phyloP scores from a whole-genome alignment of 2,113 vertebrate species.

The Hemiscyllium ocellatum region DNA sequence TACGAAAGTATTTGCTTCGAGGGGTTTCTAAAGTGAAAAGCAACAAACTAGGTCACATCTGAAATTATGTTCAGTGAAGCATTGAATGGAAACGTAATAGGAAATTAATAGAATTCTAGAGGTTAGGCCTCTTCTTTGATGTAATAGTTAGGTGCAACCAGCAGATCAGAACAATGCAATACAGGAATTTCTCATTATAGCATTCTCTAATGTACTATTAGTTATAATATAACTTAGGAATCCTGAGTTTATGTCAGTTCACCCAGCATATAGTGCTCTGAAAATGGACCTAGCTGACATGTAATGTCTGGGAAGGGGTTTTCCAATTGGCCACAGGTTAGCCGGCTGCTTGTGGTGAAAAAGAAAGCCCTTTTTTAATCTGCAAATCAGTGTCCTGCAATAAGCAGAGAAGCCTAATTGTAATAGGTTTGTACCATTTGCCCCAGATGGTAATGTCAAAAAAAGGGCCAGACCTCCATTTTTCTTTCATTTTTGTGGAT shows the following conservation, averaged over 20 bases:
- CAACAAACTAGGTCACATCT: background rate
- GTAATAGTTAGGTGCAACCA: background rate
- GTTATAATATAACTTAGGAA: background rate
- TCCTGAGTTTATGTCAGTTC: background rate
- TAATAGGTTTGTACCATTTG: background rate
- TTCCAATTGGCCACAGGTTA: background rate
- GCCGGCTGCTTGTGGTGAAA: background rate
- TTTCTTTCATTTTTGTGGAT: background rate
- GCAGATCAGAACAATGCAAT: background rate
- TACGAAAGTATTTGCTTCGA: background rate
- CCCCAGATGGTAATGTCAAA: background rate
- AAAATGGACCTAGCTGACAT: background rate
- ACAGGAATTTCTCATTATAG: background rate
- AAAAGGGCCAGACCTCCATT: background rate
- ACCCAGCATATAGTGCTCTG: background rate
- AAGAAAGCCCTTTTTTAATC: background rate
- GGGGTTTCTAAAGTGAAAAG: background rate
- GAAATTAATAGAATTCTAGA: background rate
- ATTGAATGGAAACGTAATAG: background rate
- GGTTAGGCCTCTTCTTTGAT: background rate
- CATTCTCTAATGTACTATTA: background rate
- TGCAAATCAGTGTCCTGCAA: background rate
- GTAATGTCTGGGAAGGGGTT: background rate
- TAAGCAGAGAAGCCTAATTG: background rate
- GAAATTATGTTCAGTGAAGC: constrained; percentile 13